Conservation (phyloP, 2,797 vertebrate species). For the Arrhamphus sclerolepis region DNA sequence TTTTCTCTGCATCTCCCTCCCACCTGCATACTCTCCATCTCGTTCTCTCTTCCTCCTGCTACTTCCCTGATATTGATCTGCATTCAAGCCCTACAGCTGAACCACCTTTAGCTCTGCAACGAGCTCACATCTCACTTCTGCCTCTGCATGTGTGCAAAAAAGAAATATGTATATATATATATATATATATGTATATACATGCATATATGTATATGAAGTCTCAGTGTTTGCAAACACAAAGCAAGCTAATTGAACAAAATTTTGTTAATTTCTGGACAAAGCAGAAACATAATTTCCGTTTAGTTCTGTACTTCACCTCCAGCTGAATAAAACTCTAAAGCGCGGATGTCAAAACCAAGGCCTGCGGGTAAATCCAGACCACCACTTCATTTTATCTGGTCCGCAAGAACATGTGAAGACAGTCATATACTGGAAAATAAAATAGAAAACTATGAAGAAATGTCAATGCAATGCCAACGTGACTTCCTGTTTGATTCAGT, state of each 20-base stretch:
- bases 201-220: slow-evolving; percentile 7
- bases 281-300: not conserved
- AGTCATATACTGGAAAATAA: no score
- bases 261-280: not conserved
- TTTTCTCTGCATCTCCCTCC: slow-evolving; percentile 65
- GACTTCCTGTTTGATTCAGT: no score
- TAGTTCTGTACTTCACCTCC: slow-evolving; percentile 10
- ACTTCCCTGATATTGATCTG: slow-evolving; percentile 74
- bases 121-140: slow-evolving; percentile 59
- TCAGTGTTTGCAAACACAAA: slow-evolving; percentile 20
- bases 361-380: no score
- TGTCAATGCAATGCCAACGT: no score
- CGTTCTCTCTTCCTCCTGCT: slow-evolving; percentile 26
- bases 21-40: slow-evolving; percentile 51
- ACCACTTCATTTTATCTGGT: no score
- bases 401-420: no score
- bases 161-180: no score
- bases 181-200: no score
- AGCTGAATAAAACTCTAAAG: not conserved
- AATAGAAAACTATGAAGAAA: no score
- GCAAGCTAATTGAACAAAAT: slow-evolving; percentile 10
- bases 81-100: slow-evolving; percentile 70
- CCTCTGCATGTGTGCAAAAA: slow-evolving; percentile 17
- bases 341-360: no score
- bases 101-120: slow-evolving; percentile 68